These are phyloP conservation scores for Panorpa germanica DNA, from an alignment of 2,888 invertebrate genomes.

Conservation along the genomic window DNA sequence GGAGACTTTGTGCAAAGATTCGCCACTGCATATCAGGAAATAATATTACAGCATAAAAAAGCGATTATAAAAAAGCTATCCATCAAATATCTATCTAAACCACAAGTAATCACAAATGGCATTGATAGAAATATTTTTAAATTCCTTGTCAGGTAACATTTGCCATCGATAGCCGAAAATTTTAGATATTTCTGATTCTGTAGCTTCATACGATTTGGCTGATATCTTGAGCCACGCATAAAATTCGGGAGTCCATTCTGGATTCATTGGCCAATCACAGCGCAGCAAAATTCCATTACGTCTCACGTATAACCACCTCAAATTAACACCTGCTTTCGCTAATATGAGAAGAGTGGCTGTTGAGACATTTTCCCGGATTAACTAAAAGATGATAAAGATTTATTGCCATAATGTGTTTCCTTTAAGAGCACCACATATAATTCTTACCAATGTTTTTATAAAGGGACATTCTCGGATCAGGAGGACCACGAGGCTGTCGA, in stretches of 20 bases:
- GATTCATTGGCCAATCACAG: constrained; percentile 45
- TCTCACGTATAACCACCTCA: constrained; percentile 42
- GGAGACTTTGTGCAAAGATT: too few species aligned
- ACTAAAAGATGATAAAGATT: constrained; percentile 21
- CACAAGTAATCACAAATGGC: too few species aligned
- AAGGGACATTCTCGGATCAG: constrained; percentile 45
- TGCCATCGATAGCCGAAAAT: constrained; percentile 47
- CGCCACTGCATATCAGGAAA: too few species aligned
- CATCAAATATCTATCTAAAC: too few species aligned
- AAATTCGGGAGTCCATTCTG: constrained; percentile 48
- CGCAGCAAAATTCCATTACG: constrained; percentile 50
- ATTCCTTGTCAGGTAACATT: constrained; percentile 43
- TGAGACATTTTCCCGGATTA: constrained; percentile 56
- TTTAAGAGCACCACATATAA: neutral
- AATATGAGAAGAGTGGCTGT: constrained; percentile 56
- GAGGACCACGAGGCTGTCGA: constrained; percentile 46
- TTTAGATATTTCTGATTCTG: constrained; percentile 47
- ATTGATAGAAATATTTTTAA: constrained; percentile 28
- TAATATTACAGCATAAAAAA: too few species aligned
- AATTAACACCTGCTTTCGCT: constrained; percentile 39
- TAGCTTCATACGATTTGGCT: constrained; percentile 39
- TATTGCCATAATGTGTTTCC: neutral
- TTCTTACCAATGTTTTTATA: constrained; percentile 44
- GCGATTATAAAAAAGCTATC: too few species aligned
- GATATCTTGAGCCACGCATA: constrained; percentile 41